Evolutionary conservation across 2,113 vertebrate species (phyloP), one percentile per base, ranked within the genome.

Genomic region (Pao palembangensis): DNA sequence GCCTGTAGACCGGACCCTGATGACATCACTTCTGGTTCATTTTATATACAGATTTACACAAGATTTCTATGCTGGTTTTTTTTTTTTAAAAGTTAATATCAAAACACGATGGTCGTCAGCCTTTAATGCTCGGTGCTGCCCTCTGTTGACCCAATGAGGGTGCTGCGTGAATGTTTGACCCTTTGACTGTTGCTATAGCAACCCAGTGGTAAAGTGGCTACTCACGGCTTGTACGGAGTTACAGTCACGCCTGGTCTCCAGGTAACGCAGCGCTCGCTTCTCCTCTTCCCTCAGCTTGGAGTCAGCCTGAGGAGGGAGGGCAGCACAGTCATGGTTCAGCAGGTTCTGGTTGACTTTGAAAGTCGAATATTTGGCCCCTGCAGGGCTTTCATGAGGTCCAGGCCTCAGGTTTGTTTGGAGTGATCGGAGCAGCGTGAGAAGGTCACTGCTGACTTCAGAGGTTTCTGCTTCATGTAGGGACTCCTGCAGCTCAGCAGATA

Each of bases 161-260:
- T 38, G 34, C 34, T 12, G 6, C 8, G 31, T 3, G 34, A 38
- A 38, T 11, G 34, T 38, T 38, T 38, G 34, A 38, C 34, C 34
- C 10, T 12, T 38, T 38, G 34, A 38, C 34, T 38, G 34, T 38
- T 38, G 34, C 34, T 3, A 4, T 38, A 38, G 34, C 34, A 11
- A 12, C 34, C 34, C 10, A 2, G 34, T 38, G 34, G 34, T 12
- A 12, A 38, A 11, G 34, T 12, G 10, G 34, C 34, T 11, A 94
- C 95, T 96, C 88, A 98, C 97, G 73, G 95, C 95, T 88, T 98
- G 95, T 80, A 99, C 97, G 72, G 97, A 99, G 83, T 98, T 98
- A 89, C 97, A 99, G 91, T 99, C 96, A 23, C 95, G 93, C 55
- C 97, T 93, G 10, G 96, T 98, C 91, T 99, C 97, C 90, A 99